Evolutionary conservation across 2,888 invertebrate genomes (phyloP), one percentile per base, ranked within the genome.

Genomic region (Agrilus biguttatus): DNA sequence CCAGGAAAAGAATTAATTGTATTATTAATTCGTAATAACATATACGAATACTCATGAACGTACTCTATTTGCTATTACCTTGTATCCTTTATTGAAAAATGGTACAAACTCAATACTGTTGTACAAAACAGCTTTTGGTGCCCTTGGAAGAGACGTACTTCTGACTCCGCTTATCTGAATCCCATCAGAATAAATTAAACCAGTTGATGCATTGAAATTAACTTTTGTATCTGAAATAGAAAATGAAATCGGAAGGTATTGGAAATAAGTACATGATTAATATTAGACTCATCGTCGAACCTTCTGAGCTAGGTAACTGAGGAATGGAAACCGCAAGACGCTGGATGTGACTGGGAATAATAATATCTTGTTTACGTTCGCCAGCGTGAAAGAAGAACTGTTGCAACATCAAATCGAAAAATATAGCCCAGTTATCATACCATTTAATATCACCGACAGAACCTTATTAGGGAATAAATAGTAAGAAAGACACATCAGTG

Each of bases 391-490:
- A 61, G 39, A 90, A 78, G 12, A 53, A 53, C 54, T 86, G 77
- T 64, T 93, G 92, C 12, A 93, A 70, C 79, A 93, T 82, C 33
- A 84, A 83, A 66, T 93, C 92, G 68, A 93, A 75, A 63, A 89
- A 89, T 3, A 85, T 75, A 7, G 86, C 80, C 90, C 91, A 93
- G 65, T 88, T 86, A 13, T 55, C 54, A 39, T 57, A 56, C 55
- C 60, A 60, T 41, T 59, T 51, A 32, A 56, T 49, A 5, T 47
- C 49, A 23, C 53, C 51, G 5, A 56, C 41, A 5, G 61, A 59
- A 17, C 60, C 59, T 58, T 47, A 47, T 40, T 45, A 12, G 28
- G 33, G 28, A 13, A 21, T 5, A 17, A 17, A 17, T 17, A 17
- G 2, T 17, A 23, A 36, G 8, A 37, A 6, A 6, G 5, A 28